Evolutionary conservation across 2,113 vertebrate species (phyloP), one percentile per base, ranked within the genome.

Genomic region (Carassius auratus): DNA sequence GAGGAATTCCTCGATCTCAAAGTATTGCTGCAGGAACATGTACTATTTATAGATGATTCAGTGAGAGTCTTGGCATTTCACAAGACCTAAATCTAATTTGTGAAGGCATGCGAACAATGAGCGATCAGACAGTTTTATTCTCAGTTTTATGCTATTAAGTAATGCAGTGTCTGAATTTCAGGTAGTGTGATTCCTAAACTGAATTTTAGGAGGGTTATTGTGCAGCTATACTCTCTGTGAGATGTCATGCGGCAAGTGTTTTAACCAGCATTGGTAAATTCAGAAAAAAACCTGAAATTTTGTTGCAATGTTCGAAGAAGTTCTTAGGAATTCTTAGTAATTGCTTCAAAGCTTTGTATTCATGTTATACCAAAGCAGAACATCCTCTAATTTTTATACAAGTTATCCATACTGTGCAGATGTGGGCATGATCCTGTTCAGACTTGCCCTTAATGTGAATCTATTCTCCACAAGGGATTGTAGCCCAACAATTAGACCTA

Each of bases 1-100:
- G 36, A 79, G 69, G 42, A 64, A 26, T 1, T 9, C 38, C n/a
- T 64, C 19, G 59, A 26, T 45, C 13, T 48, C 13, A 23, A 26
- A 23, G 33, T 79, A 55, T 8, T 30, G 4, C 57, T 9, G 10
- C 19, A 69, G 45, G 15, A 48, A 48, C 62, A 50, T 62, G 8
- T 30, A 36, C 80, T 82, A 81, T 81, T 81, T 68, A 48, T 81
- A 81, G 79, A 81, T 3, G 69, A 75, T 21, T 75, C 38, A 23
- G 42, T 48, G 10, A 81, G 59, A 81, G 78, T 50, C 23, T 66
- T 62, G 61, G n/a, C 61, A 66, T 42, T 81, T 66, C 38, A 66
- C 23, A 23, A 21, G 26, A 69, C 38, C 62, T 82, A 82, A 69
- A 82, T 1, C 62, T 69, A 55, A 82, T 69, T 82, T 50, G 80